A percentile compares a stretch with the other conserved stretches of the same genome.
phyloP scores from a whole-genome alignment of 2,888 invertebrate species.

The Dynastes tityus region DNA sequence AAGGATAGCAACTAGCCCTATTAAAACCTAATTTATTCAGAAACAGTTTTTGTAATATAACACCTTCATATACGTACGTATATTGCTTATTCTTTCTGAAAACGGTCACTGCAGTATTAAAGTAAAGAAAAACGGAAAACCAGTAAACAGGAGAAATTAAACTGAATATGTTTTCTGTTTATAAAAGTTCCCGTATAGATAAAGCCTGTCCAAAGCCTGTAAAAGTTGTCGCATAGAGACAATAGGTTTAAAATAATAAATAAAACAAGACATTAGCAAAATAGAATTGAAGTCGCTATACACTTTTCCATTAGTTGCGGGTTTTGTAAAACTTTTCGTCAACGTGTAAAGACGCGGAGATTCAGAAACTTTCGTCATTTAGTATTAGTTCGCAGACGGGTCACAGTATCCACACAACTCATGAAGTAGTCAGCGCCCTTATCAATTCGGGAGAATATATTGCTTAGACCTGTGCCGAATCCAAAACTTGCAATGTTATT shows the following conservation, averaged over 20 bases:
- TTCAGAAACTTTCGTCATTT: constrained; percentile 49
- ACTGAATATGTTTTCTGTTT: no score
- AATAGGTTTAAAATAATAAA: not conserved
- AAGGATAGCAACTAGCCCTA: no score
- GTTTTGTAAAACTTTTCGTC: constrained; percentile 23
- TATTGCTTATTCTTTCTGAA: no score
- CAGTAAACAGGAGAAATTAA: no score
- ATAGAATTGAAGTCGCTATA: not conserved
- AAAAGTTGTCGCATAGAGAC: not conserved
- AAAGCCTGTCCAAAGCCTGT: no score
- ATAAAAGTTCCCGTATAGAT: not conserved
- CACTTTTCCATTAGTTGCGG: constrained; percentile 31
- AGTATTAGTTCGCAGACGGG: constrained; percentile 46
- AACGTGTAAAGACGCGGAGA: constrained; percentile 18
- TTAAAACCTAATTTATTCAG: no score
- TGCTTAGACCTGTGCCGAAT: constrained; percentile 42
- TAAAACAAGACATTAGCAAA: constrained; percentile 10
- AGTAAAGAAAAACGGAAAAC: no score
- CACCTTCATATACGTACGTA: no score
- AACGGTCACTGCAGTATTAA: no score
- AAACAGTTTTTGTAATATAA: no score
- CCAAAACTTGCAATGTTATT: constrained; percentile 35
- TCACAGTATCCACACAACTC: constrained; percentile 33
- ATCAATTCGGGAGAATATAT: constrained; percentile 48
- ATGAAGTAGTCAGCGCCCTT: constrained; percentile 41